These are phyloP conservation scores for Acanthisitta chloris DNA, from an alignment of 2,113 vertebrate genomes.

Conservation along the genomic window DNA sequence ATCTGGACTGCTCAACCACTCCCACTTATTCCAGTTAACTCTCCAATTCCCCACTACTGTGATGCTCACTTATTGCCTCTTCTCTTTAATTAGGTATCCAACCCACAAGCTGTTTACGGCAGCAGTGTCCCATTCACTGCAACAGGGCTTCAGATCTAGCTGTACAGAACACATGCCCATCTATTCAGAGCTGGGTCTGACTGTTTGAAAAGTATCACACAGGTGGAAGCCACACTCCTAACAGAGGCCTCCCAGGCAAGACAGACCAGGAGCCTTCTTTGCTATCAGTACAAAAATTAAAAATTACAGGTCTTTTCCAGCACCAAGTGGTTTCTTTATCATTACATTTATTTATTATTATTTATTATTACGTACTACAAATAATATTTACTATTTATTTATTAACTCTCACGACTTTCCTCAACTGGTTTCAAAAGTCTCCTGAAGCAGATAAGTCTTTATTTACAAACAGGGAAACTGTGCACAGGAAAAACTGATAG, in stretches of 20 bases:
- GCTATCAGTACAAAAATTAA: neutral
- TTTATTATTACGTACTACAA: too few relatives aligned
- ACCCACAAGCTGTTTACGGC: neutral
- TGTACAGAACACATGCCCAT: neutral
- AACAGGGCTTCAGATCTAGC: neutral
- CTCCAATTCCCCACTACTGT: neutral
- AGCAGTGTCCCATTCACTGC: neutral
- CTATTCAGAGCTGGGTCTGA: neutral
- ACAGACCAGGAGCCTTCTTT: neutral
- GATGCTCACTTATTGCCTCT: neutral
- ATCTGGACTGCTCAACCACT: neutral
- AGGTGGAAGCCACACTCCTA: neutral
- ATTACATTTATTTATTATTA: too few relatives aligned
- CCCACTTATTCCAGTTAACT: neutral
- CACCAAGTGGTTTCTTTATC: neutral
- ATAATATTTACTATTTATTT: too few relatives aligned
- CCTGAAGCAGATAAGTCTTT: neutral
- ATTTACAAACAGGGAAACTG: neutral
- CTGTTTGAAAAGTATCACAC: neutral
- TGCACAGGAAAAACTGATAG: neutral
- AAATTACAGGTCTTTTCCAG: neutral
- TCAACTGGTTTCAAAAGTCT: neutral
- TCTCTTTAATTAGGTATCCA: neutral
- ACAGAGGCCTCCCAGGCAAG: neutral
- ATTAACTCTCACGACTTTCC: neutral